A percentile compares a stretch with the other conserved stretches of the same genome.
These are phyloP conservation scores for Oligia latruncula DNA, from an alignment of 2,888 invertebrate genomes.

Conservation along the genomic window DNA sequence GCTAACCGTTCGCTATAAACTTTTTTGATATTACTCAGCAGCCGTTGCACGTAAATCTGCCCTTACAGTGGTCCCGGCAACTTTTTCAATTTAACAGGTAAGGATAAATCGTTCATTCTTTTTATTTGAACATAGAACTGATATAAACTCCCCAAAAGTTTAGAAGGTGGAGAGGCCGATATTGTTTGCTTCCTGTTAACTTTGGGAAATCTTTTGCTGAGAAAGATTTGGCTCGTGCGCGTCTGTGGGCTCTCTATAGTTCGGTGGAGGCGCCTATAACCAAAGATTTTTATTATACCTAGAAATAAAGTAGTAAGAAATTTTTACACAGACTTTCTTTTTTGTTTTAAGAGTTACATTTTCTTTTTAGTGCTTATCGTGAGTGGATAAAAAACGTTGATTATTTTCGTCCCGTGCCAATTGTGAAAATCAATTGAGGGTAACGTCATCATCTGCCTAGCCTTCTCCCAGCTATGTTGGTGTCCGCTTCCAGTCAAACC, in stretches of 20 bases:
- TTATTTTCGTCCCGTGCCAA: not conserved
- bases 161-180: slow-evolving; percentile 76
- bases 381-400: not conserved
- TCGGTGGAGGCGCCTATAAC: slow-evolving; percentile 47
- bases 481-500: too few relatives aligned
- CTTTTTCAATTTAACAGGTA: slow-evolving; percentile 91
- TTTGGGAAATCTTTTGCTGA: slow-evolving; percentile 80
- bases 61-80: slow-evolving; percentile 87
- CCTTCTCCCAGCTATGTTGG: too few relatives aligned
- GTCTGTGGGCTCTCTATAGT: slow-evolving; percentile 52
- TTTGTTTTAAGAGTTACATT: slow-evolving; percentile 17
- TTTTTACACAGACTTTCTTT: slow-evolving; percentile 9
- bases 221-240: slow-evolving; percentile 66
- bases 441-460: slow-evolving; percentile 2
- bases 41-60: slow-evolving; percentile 88
- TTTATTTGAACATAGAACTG: slow-evolving; percentile 89
- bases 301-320: slow-evolving; percentile 29
- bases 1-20: slow-evolving; percentile 84
- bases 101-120: slow-evolving; percentile 90
- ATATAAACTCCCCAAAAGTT: slow-evolving; percentile 87
- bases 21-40: slow-evolving; percentile 89
- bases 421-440: slow-evolving; percentile 26
- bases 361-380: not conserved
- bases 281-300: slow-evolving; percentile 35
- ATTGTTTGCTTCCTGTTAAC: slow-evolving; percentile 84